phyloP scores from a whole-genome alignment of 2,797 vertebrate species.

The Triplophysa bombifrons region DNA sequence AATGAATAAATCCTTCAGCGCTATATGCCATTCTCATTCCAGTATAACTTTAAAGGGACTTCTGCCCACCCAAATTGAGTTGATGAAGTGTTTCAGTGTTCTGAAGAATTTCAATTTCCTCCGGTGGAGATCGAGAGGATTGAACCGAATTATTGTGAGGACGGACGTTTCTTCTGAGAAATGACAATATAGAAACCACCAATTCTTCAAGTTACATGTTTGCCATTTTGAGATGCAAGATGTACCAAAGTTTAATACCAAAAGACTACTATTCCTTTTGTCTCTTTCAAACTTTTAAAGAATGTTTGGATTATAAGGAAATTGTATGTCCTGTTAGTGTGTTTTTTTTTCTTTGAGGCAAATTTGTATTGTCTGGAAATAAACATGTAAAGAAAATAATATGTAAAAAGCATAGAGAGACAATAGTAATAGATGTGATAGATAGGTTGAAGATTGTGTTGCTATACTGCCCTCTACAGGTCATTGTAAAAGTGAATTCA shows the following conservation, averaged over 20 bases:
- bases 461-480: constrained; percentile 44
- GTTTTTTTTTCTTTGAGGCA: too few relatives aligned
- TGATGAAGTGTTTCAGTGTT: constrained; percentile 6
- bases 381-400: not conserved
- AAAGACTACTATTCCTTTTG: not conserved
- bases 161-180: not conserved
- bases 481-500: not conserved
- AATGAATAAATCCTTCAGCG: not conserved
- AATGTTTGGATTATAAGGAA: too few relatives aligned
- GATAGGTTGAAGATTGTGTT: not conserved
- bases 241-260: not conserved
- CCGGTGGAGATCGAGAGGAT: not conserved
- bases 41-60: not conserved
- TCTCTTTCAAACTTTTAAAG: too few relatives aligned
- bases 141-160: not conserved
- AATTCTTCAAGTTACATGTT: not conserved
- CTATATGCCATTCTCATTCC: not conserved
- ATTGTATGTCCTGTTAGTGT: too few relatives aligned
- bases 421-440: not conserved
- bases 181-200: not conserved
- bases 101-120: not conserved
- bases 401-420: too few relatives aligned
- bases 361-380: not conserved
- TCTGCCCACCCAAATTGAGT: not conserved
- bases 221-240: not conserved